These are phyloP conservation scores for Palaemon carinicauda DNA, from an alignment of 1,140 invertebrate species.

Conservation along the genomic window DNA sequence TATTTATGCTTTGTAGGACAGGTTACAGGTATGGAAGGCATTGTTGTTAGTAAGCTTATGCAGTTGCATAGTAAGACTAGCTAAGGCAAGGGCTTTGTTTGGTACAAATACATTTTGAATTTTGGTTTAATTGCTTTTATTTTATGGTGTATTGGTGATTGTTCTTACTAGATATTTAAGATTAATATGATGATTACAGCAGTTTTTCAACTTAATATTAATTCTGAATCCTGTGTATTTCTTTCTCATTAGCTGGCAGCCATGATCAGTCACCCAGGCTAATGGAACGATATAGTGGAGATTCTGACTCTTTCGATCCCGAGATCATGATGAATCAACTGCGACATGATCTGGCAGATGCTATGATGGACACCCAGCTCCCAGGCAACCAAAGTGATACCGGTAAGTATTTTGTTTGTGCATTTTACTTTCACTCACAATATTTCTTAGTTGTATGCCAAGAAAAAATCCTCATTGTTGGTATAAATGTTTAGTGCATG, in stretches of 20 bases:
- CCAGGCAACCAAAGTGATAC: conserved; percentile 67
- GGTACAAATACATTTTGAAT: no score
- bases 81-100: no score
- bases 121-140: no score
- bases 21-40: not conserved
- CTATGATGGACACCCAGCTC: conserved; percentile 85
- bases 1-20: no score
- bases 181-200: not conserved
- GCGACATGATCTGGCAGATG: conserved; percentile 90
- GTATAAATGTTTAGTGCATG: no score
- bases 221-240: conserved; percentile 32
- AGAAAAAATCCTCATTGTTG: no score
- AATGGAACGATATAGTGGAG: conserved; percentile 77
- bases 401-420: conserved; percentile 66
- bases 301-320: conserved; percentile 64
- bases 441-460: not conserved
- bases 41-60: no score
- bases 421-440: not conserved
- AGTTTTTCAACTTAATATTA: no score
- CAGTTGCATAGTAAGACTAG: no score
- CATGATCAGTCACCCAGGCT: conserved; percentile 88
- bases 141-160: no score
- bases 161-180: no score
- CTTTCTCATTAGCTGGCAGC: conserved; percentile 72
- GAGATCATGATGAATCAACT: conserved; percentile 77